A percentile compares a stretch with the other conserved stretches of the same genome.
Conservation (phyloP, 2,888 invertebrate species). For the Drosophila robusta region DNA sequence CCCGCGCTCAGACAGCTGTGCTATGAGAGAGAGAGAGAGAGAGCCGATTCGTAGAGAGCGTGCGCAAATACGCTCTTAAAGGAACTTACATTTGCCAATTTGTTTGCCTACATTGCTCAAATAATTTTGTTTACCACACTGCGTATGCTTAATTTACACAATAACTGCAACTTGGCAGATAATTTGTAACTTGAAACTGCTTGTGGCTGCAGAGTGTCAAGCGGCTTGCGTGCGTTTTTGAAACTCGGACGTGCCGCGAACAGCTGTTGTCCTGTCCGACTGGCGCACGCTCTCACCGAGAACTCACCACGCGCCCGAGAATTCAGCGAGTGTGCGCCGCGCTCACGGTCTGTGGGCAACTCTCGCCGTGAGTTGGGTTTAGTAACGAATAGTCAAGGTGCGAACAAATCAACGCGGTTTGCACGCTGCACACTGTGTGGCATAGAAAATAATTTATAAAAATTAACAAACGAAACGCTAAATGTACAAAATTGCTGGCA, state of each 20-base stretch:
- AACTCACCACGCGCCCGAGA: slow-evolving; percentile 61
- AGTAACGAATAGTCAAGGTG: slow-evolving; percentile 81
- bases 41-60: slow-evolving; percentile 23
- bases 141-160: background rate
- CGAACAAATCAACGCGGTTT: slow-evolving; percentile 81
- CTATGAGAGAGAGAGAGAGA: slow-evolving; percentile 3
- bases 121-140: fast-evolving
- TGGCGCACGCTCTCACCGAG: slow-evolving; percentile 58
- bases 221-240: slow-evolving; percentile 12
- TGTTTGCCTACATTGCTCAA: background rate
- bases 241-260: slow-evolving; percentile 55
- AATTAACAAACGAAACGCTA: slow-evolving; percentile 55
- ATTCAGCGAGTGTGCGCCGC: slow-evolving; percentile 66
- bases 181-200: background rate
- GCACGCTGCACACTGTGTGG: slow-evolving; percentile 71
- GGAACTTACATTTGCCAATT: background rate
- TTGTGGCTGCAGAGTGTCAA: background rate
- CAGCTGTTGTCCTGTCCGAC: slow-evolving; percentile 56
- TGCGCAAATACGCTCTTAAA: slow-evolving; percentile 56
- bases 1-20: slow-evolving; percentile 62
- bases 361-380: slow-evolving; percentile 63
- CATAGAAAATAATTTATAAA: slow-evolving; percentile 68
- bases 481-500: slow-evolving; percentile 35
- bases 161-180: background rate
- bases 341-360: slow-evolving; percentile 42